Evolutionary conservation across 2,888 invertebrate species (phyloP), one percentile per base, ranked within the genome.

Genomic region (Synergus umbraculus): DNA sequence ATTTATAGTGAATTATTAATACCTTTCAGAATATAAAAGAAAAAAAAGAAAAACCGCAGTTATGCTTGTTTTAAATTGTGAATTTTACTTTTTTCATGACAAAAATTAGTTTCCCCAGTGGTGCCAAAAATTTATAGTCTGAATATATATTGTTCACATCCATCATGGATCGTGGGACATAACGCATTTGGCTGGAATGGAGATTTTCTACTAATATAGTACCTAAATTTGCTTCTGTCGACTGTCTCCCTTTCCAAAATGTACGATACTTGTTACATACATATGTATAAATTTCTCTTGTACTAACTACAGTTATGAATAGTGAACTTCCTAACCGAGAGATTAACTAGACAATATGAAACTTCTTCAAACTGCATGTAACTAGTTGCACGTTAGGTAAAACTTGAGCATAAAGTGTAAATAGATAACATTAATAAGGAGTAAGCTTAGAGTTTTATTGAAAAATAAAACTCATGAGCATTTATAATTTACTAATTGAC

Each of bases 271-370:
- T 49, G 49, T n/a, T n/a, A 69, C n/a, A 37, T 54, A 49, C n/a
- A 29, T 69, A 46, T 54, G 4, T 49, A 29, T 69, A 9, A 15
- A 29, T 73, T 54, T 15, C 49, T n/a, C 37, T 12, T 49, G 8
- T n/a, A 37, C 29, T 49, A 54, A 73, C 73, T 54, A 73, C 9
- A 73, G 73, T 73, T 73, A 73, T 73, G 54, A 73, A 73, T 54
- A 73, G 73, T 37, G 9, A 73, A 54, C 73, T 73, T 49, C n/a
- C 73, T 49, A 54, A 29, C 54, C 49, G 49, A 73, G 73, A 73
- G 54, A 73, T 73, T 54, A 37, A 41, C 37, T 49, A 37, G 10
- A 37, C 73, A 73, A 73, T 73, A n/a, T 8, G 54, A 9, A 73
- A 73, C 73, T 73, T 73, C 22, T 60, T 22, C 60, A 22, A n/a